Evolutionary conservation across 1,140 invertebrate species (phyloP).

Genomic region (Brachionus rubens): DNA sequence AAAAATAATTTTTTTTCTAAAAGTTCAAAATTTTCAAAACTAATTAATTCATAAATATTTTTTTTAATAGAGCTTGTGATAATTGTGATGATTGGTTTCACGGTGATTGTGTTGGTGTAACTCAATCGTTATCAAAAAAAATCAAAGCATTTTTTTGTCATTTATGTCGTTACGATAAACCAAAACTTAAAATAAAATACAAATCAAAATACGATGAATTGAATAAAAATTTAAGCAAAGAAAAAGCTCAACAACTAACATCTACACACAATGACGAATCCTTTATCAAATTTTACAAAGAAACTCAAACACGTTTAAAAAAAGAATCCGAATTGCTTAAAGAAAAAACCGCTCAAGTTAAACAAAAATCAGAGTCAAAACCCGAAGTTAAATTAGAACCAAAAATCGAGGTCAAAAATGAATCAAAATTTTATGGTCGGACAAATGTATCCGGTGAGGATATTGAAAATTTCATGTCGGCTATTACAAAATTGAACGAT

Average conservation of each 20-base stretch:
- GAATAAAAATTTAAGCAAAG: slow-evolving; percentile 47
- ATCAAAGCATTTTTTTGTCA: slow-evolving; percentile 88
- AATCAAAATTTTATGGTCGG: slow-evolving; percentile 42
- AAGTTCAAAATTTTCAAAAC: slow-evolving; percentile 1
- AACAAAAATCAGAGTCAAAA: slow-evolving; percentile 65
- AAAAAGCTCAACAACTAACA: background rate
- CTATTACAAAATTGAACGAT: slow-evolving; percentile 47
- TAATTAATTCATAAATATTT: too few relatives aligned
- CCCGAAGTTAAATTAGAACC: slow-evolving; percentile 49
- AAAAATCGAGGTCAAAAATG: slow-evolving; percentile 50
- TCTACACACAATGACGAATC: background rate
- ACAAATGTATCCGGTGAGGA: slow-evolving; percentile 51
- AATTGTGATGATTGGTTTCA: slow-evolving; percentile 98
- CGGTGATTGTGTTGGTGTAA: slow-evolving; percentile 92
- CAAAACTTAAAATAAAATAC: slow-evolving; percentile 72
- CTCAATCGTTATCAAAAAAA: slow-evolving; percentile 81
- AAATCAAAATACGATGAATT: slow-evolving; percentile 54
- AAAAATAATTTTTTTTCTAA: too few relatives aligned
- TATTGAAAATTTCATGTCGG: slow-evolving; percentile 48
- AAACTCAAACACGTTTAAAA: background rate
- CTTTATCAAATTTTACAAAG: slow-evolving; percentile 12
- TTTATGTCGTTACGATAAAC: slow-evolving; percentile 70
- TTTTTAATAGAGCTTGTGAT: slow-evolving; percentile 75
- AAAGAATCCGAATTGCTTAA: slow-evolving; percentile 37
- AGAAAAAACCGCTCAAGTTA: too few relatives aligned